Conservation (phyloP, 2,113 vertebrate species). For the Nycticebus coucang region DNA sequence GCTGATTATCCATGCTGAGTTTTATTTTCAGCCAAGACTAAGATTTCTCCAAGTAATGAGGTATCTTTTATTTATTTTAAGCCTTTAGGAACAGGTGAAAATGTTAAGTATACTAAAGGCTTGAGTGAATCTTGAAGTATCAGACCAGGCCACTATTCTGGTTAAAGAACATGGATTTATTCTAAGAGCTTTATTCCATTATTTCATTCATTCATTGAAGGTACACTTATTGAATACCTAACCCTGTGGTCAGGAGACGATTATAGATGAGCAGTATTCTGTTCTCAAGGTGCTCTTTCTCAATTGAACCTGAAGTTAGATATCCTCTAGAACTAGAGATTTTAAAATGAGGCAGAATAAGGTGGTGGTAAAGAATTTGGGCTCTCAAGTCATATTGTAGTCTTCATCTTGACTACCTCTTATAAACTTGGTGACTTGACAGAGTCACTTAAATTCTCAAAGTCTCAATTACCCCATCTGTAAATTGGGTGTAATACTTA, state of each 20-base stretch:
- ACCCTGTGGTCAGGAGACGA: background rate
- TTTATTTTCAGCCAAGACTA: constrained; percentile 46
- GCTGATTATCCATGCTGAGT: constrained; percentile 10
- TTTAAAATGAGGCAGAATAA: constrained; percentile 11
- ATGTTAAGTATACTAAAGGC: constrained; percentile 6
- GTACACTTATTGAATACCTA: background rate
- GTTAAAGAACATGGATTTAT: constrained; percentile 16
- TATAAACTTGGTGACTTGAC: background rate
- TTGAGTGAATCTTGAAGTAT: constrained; percentile 39
- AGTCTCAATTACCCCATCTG: background rate
- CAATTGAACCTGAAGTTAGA: background rate
- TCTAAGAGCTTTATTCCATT: background rate
- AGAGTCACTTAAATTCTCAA: background rate
- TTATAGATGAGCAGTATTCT: background rate
- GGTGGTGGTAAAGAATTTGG: background rate
- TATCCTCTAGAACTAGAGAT: constrained; percentile 18
- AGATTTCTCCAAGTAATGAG: background rate
- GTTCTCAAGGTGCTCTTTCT: background rate
- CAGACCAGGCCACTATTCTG: background rate
- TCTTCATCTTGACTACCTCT: background rate
- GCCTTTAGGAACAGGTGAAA: background rate
- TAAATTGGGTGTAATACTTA: no score
- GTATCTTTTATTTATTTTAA: constrained; percentile 37
- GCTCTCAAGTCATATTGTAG: background rate
- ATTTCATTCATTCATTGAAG: constrained; percentile 5